These are phyloP conservation scores for Calosoma granatense DNA, from an alignment of 1,140 invertebrate genomes.

Conservation along the genomic window DNA sequence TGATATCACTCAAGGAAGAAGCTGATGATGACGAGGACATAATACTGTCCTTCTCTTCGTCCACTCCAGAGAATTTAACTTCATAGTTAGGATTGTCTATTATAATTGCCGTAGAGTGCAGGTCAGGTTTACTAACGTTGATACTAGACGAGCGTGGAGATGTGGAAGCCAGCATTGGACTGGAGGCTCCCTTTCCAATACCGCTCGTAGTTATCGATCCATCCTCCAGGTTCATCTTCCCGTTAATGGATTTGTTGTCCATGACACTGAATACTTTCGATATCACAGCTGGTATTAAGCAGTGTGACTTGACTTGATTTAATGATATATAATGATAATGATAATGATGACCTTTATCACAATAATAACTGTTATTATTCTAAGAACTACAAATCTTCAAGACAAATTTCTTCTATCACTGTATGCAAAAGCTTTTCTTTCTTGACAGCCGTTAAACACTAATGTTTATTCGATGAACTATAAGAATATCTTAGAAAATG, in stretches of 20 bases:
- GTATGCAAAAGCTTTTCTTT: too few species aligned
- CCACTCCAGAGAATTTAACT: conserved; percentile 11
- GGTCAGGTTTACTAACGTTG: conserved; percentile 9
- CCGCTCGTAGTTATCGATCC: conserved; percentile 30
- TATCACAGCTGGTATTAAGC: too few species aligned
- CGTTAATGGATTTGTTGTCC: not conserved
- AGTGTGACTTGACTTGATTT: not conserved
- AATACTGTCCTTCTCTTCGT: conserved; percentile 19
- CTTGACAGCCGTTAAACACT: too few species aligned
- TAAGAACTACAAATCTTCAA: too few species aligned
- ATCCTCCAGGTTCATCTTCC: conserved; percentile 26
- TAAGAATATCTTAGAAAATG: too few species aligned
- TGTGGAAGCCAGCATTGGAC: conserved; percentile 13
- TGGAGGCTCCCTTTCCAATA: conserved; percentile 16
- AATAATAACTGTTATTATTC: too few species aligned
- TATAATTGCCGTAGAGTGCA: not conserved
- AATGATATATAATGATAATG: too few species aligned
- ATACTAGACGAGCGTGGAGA: not conserved
- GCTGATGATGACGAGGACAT: conserved; percentile 11
- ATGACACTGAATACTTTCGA: too few species aligned
- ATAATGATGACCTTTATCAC: too few species aligned
- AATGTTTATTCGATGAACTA: too few species aligned
- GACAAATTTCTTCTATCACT: too few species aligned
- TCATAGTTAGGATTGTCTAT: conserved; percentile 7
- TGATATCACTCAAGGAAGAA: not conserved